Base-by-base conservation (phyloP, 2,888 invertebrate genomes). In the Phymatocera aterrima region DNA sequence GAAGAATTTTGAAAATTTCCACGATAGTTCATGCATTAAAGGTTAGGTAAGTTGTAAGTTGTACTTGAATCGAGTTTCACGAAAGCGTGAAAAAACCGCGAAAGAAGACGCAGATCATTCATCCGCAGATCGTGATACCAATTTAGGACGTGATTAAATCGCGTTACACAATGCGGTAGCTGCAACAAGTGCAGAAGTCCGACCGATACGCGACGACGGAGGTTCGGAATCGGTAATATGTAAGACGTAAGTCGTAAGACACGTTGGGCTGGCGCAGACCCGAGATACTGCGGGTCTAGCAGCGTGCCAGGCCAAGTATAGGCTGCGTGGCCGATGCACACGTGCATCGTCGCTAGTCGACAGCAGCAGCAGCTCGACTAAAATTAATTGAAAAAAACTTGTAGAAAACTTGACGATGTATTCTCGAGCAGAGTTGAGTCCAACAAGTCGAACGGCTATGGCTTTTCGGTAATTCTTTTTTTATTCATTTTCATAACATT, bases 351-450 rank as follows among this genome's bases (percentile, higher is more conserved):
- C 12, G 21, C 24, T 28, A 54, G 57, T 24, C 57, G 24, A 43
- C 31, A 40, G n/a, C 60, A 28, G 37, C 31, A 40, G n/a, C 60
- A 28, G 37, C 46, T 54, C 40, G 75, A 75, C 75, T 75, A 75
- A 75, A 75, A 75, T 75, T 75, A 75, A 75, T 75, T 75, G 57
- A 75, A 72, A 70, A 72, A 51, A n/a, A n/a, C 18, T 8, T n/a
- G n/a, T n/a, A 64, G 34, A 15, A 34, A 64, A 37, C 37, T 12
- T 8, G 18, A 37, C 5, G 61, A 64, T 34, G 34, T 61, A 18
- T 8, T 18, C 2, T n/a, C n/a, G 21, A 51, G 21, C 51, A 51
- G 51, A 51, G n/a, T n/a, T n/a, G n/a, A n/a, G n/a, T n/a, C 51
- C 51, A 12, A 4, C 18, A 12, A 18, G 51, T 51, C 15, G n/a